Evolutionary conservation across 2,888 invertebrate genomes (phyloP).

Genomic region (Pachliopta kotzebuea): DNA sequence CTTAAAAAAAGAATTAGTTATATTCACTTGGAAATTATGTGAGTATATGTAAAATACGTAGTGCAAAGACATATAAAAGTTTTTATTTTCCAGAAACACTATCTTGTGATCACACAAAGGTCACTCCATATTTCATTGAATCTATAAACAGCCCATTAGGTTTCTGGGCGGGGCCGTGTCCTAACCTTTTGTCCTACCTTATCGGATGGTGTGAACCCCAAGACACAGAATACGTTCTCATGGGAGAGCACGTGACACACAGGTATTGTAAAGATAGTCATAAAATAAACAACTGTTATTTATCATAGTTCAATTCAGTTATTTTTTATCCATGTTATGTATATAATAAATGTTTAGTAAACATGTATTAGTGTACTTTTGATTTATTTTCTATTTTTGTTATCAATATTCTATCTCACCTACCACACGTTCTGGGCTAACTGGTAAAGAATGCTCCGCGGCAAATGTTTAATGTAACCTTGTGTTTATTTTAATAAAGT

Average conservation of each 20-base stretch:
- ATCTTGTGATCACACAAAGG: conserved; percentile 94
- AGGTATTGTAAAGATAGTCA: conserved; percentile 74
- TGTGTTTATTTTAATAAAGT: neutral
- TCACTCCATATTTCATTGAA: conserved; percentile 94
- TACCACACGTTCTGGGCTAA: neutral
- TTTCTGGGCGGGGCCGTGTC: conserved; percentile 93
- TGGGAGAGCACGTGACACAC: conserved; percentile 91
- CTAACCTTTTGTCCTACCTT: conserved; percentile 90
- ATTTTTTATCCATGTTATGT: neutral
- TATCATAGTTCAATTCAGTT: neutral
- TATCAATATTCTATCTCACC: neutral
- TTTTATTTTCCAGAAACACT: conserved; percentile 83
- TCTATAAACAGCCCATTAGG: conserved; percentile 89
- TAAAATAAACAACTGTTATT: neutral
- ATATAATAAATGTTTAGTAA: no score
- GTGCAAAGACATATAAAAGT: neutral
- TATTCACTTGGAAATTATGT: neutral
- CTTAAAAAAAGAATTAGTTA: no score
- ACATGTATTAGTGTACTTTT: no score
- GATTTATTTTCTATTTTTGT: neutral
- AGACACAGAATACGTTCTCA: conserved; percentile 88
- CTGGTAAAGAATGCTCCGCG: neutral
- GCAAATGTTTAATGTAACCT: neutral
- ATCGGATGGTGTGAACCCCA: conserved; percentile 91
- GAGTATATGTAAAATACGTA: neutral